Conservation (phyloP, 2,888 invertebrate genomes). For the Lithophane semibrunnea region DNA sequence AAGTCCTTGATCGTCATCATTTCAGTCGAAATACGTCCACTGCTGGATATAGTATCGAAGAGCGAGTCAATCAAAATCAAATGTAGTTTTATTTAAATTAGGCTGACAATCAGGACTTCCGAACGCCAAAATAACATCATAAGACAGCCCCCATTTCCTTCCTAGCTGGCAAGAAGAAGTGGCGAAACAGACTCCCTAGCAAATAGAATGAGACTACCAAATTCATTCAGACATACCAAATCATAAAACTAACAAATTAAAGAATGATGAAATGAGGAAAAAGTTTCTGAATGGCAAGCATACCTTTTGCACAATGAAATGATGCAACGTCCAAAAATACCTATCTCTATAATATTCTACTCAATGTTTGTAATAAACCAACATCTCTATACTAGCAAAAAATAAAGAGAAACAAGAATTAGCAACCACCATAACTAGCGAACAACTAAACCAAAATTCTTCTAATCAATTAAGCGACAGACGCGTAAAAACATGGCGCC, state of each 20-base stretch:
- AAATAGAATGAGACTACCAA: not conserved
- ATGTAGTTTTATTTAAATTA: not conserved
- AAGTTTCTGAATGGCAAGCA: not conserved
- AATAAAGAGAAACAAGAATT: conserved; percentile 19
- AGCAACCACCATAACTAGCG: conserved; percentile 25
- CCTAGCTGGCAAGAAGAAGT: too few species aligned
- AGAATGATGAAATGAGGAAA: conserved; percentile 2
- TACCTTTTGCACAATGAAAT: not conserved
- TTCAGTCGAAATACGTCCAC: too few species aligned
- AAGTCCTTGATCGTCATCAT: too few species aligned
- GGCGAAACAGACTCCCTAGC: not conserved
- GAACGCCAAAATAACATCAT: not conserved
- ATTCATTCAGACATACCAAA: not conserved
- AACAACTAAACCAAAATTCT: conserved; percentile 43
- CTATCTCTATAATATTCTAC: not conserved
- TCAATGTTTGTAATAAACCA: not conserved
- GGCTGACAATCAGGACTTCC: not conserved
- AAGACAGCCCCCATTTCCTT: not conserved
- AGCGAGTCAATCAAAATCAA: not conserved
- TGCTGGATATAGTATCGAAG: too few species aligned
- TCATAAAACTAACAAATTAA: not conserved
- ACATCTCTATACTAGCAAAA: not conserved
- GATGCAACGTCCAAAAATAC: not conserved
- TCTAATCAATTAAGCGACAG: conserved; percentile 66
- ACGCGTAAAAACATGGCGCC: conserved; percentile 82